Percentiles rank a stretch among this genome's conserved stretches.
Evolutionary conservation across 2,888 invertebrate species (phyloP).

Genomic region (Priocnemis perturbator): DNA sequence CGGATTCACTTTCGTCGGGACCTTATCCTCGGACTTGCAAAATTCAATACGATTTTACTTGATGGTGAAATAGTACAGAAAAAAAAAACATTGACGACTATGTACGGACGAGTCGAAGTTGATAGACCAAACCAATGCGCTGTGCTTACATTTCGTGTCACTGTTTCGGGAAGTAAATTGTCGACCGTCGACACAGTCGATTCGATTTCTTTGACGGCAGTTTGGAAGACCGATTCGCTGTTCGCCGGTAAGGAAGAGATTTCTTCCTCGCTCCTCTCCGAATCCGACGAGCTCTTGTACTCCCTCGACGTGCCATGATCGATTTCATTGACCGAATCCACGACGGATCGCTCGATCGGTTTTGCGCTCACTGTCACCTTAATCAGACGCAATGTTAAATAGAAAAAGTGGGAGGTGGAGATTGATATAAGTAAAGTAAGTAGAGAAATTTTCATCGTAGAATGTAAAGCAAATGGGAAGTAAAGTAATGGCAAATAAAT

Average conservation of each 20-base stretch:
- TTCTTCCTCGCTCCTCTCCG: neutral
- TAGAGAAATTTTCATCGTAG: too few relatives aligned
- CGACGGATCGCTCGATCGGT: conserved; percentile 40
- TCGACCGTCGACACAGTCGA: neutral
- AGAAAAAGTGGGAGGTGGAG: too few relatives aligned
- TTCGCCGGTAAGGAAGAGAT: conserved; percentile 29
- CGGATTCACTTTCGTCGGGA: conserved; percentile 15
- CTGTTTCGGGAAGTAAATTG: neutral
- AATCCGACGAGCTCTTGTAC: neutral
- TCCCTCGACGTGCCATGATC: conserved; percentile 31
- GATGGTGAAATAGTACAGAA: too few relatives aligned
- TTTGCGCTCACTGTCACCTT: conserved; percentile 32
- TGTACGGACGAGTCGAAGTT: too few relatives aligned
- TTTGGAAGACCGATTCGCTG: neutral
- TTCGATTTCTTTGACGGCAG: neutral
- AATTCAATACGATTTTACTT: too few relatives aligned
- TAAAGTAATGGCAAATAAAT: too few relatives aligned
- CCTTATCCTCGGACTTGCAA: neutral
- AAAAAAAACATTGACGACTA: too few relatives aligned
- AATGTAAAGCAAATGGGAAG: too few relatives aligned
- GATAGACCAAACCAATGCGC: neutral
- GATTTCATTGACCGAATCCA: conserved; percentile 48
- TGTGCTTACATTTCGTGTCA: neutral
- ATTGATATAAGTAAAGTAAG: too few relatives aligned
- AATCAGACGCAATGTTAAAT: neutral